A percentile compares a stretch with the other conserved stretches of the same genome.
phyloP scores from a whole-genome alignment of 2,113 vertebrate genomes.

The Petaurus breviceps region DNA sequence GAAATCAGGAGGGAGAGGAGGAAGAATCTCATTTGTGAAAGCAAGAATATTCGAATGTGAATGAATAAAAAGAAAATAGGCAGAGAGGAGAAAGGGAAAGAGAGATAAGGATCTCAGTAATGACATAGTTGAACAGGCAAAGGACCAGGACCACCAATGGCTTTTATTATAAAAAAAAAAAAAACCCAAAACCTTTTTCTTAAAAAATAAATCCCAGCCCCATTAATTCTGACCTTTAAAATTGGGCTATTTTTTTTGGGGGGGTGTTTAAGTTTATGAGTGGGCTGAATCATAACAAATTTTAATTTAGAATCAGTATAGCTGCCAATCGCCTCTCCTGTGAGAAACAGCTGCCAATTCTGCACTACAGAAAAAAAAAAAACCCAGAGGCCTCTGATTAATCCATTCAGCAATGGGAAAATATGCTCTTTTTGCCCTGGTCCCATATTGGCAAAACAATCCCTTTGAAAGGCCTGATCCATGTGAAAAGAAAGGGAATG shows the following conservation, averaged over 20 bases:
- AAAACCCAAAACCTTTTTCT: not conserved
- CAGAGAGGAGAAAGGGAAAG: not conserved
- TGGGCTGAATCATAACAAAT: conserved; percentile 68
- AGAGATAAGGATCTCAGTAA: conserved; percentile 15
- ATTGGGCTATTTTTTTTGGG: conserved; percentile 56
- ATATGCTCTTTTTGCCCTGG: conserved; percentile 20
- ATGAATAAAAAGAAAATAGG: not conserved
- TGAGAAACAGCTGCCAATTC: conserved; percentile 50
- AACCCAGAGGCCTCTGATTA: not conserved
- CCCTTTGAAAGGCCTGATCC: not conserved
- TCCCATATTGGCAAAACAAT: conserved; percentile 38
- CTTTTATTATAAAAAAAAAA: conserved; percentile 40
- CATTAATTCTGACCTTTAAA: conserved; percentile 72
- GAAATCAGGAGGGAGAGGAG: not conserved
- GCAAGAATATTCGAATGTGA: not conserved
- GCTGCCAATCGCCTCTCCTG: conserved; percentile 66
- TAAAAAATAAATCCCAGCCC: conserved; percentile 8
- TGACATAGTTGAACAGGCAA: not conserved
- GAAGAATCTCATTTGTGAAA: not conserved
- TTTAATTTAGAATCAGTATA: conserved; percentile 59
- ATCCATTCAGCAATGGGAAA: conserved; percentile 38
- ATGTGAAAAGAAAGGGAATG: not conserved
- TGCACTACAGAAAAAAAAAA: conserved; percentile 53
- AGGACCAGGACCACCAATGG: conserved; percentile 40
- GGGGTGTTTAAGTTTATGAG: conserved; percentile 43